Evolutionary conservation across 2,113 vertebrate species (phyloP), one percentile per base, ranked within the genome.

Genomic region (Campylomormyrus tamandua): DNA sequence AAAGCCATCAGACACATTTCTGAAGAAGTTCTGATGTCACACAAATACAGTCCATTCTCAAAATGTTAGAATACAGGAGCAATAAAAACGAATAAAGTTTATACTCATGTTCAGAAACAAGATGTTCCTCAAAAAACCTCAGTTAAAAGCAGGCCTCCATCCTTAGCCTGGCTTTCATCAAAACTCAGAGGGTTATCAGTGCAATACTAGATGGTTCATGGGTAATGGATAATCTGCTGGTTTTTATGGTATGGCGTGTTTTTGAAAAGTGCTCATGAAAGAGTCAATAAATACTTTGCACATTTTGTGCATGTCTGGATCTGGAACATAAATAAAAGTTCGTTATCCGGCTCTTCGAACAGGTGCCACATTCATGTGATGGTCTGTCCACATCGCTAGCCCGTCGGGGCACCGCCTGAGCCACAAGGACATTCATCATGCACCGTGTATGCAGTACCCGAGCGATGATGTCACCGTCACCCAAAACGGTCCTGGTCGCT

Each of bases 181-280:
- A 52, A 89, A 24, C 88, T 52, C 66, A 89, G 46, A 80, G 24
- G 50, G 74, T 50, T 70, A 88, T 89, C 88, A 83, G 50, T 89
- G 31, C 88, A 89, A 83, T 45, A 31, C 53, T 42, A 56, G 19
- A 45, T 83, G 31, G 35, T 48, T 83, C 24, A n/a, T 48, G 45
- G n/a, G 21, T 77, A 17, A 48, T 39, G 24, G 42, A 74, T 21
- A 6, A 19, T 45, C 45, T 50, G 62, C 46, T 17, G 45, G 39
- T 4, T 46, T 9, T 35, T 48, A 80, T 80, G 31, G 74, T 80
- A 4, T 0, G 74, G 74, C 31, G 3, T 80, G 5, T 80, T 42
- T 7, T 80, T 3, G 5, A 39, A 70, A 11, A 83, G 58, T 11
- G 27, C 2, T 21, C 66, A 27, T 49, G 45, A 62, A 45, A 5